Evolutionary conservation across 2,113 vertebrate species (phyloP).

Genomic region (Silurus asotus): DNA sequence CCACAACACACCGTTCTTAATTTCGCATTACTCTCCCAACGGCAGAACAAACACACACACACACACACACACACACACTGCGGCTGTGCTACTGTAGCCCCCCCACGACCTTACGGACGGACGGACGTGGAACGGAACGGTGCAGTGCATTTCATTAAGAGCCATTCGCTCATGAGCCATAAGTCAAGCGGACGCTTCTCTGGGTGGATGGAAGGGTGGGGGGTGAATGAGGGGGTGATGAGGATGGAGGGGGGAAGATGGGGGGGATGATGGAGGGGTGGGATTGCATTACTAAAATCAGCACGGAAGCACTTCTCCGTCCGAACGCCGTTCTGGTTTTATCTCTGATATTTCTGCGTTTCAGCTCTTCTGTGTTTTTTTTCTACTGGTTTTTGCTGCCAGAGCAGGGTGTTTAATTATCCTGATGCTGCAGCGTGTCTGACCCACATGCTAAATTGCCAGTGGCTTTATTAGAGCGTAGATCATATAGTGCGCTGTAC

Average conservation of each 20-base stretch:
- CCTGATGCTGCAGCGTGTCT: constrained; percentile 24
- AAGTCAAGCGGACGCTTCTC: constrained; percentile 34
- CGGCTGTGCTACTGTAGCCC: constrained; percentile 48
- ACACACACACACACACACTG: constrained; percentile 28
- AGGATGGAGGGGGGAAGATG: neutral
- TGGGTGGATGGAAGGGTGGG: neutral
- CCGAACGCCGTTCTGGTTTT: too few species aligned
- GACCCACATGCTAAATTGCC: constrained; percentile 11
- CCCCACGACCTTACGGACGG: constrained; percentile 23
- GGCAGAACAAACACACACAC: constrained; percentile 4
- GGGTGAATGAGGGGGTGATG: neutral
- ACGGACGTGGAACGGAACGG: constrained; percentile 10
- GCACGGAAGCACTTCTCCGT: constrained; percentile 12
- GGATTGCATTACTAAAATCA: constrained; percentile 35
- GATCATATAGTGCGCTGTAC: neutral
- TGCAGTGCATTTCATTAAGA: constrained; percentile 44
- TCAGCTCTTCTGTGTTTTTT: constrained; percentile 11
- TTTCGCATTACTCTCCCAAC: neutral
- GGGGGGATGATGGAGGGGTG: neutral
- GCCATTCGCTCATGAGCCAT: neutral
- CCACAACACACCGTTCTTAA: neutral
- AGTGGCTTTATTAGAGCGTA: neutral
- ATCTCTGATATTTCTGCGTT: neutral
- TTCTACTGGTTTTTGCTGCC: neutral
- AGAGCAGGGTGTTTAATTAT: constrained; percentile 29